A percentile compares a stretch with the other conserved stretches of the same genome.
Evolutionary conservation across 2,888 invertebrate genomes (phyloP).

Genomic region (Drosophila rubida): DNA sequence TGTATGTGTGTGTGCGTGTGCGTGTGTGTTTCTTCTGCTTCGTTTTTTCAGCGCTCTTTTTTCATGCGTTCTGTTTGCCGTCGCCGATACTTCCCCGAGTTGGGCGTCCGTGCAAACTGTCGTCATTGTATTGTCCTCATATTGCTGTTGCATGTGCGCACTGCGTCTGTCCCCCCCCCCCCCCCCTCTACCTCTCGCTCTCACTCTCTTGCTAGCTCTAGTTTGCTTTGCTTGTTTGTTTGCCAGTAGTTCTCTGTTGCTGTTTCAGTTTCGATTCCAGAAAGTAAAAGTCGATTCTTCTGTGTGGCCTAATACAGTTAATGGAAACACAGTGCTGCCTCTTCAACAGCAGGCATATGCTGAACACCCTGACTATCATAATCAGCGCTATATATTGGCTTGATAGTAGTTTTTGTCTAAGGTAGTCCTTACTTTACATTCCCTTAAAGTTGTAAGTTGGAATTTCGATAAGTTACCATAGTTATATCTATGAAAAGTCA

Average conservation of each 20-base stretch:
- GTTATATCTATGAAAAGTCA: too few relatives aligned
- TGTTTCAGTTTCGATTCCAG: constrained; percentile 31
- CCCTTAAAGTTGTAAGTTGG: too few relatives aligned
- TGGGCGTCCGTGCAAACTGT: constrained; percentile 65
- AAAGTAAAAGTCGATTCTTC: constrained; percentile 69
- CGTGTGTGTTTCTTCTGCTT: constrained; percentile 8
- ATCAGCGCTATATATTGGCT: too few relatives aligned
- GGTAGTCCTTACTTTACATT: too few relatives aligned
- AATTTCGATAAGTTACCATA: too few relatives aligned
- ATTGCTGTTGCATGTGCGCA: constrained; percentile 46
- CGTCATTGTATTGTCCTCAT: constrained; percentile 66
- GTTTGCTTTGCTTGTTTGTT: constrained; percentile 48
- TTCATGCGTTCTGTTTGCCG: constrained; percentile 69
- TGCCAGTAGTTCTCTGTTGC: constrained; percentile 37
- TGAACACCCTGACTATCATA: too few relatives aligned
- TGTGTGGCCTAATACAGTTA: constrained; percentile 43
- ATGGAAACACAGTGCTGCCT: not conserved
- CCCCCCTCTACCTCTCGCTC: not conserved
- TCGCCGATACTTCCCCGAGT: constrained; percentile 43
- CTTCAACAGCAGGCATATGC: too few relatives aligned
- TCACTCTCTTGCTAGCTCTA: not conserved
- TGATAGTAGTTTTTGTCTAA: too few relatives aligned
- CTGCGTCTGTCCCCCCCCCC: constrained; percentile 14
- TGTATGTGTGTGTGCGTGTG: too few relatives aligned
- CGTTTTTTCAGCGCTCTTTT: constrained; percentile 9